A percentile compares a stretch with the other conserved stretches of the same genome.
Evolutionary conservation across 2,797 vertebrate genomes (phyloP).

Genomic region (Sebastes diaconus): DNA sequence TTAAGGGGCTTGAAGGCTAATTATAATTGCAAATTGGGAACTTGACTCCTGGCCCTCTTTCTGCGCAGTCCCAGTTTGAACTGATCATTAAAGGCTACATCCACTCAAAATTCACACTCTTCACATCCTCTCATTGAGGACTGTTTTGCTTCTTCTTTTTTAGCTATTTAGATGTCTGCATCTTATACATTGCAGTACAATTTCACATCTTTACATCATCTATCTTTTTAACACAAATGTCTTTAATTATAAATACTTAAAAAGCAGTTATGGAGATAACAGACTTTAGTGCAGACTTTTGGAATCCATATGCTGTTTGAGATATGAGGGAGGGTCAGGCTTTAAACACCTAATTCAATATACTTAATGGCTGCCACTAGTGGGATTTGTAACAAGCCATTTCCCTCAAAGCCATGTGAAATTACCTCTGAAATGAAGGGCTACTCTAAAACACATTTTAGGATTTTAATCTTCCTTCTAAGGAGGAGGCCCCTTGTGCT

Average conservation of each 20-base stretch:
- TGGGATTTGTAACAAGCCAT: not conserved
- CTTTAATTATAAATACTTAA: not conserved
- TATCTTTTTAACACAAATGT: not conserved
- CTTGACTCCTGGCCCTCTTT: conserved; percentile 54
- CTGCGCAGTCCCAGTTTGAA: conserved; percentile 26
- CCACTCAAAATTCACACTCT: conserved; percentile 15
- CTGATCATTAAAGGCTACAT: conserved; percentile 40
- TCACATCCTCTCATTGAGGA: not conserved
- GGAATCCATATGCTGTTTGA: not conserved
- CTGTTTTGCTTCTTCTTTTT: not conserved
- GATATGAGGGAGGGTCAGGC: not conserved
- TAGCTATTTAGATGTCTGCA: not conserved
- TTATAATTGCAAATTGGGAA: conserved; percentile 62
- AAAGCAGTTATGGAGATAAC: not conserved
- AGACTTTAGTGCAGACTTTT: not conserved
- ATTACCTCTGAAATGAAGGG: not conserved
- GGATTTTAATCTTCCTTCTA: not conserved
- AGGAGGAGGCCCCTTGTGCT: not conserved
- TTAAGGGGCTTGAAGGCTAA: conserved; percentile 41
- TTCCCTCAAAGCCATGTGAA: not conserved
- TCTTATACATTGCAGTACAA: not conserved
- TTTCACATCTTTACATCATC: conserved; percentile 1
- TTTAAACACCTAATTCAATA: not conserved
- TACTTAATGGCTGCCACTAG: not conserved
- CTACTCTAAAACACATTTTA: not conserved